phyloP scores from a whole-genome alignment of 1,140 invertebrate species.

The Macrobrachium rosenbergii region DNA sequence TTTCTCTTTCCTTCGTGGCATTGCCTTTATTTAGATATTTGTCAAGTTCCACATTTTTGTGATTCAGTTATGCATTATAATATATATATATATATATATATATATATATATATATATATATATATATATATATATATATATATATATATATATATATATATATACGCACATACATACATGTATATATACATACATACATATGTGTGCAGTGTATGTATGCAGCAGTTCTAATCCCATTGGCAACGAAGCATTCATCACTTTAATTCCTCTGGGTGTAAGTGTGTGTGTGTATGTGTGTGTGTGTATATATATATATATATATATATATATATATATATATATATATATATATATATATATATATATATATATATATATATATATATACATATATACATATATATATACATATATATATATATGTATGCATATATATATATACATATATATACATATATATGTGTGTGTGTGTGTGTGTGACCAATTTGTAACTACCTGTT shows the following conservation, averaged over 20 bases:
- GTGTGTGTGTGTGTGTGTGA: background rate
- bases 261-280: no score
- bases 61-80: no score
- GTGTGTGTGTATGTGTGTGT: no score
- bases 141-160: background rate
- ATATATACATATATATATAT: background rate
- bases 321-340: no score
- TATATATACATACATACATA: slow-evolving; percentile 5
- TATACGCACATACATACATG: background rate
- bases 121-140: slow-evolving; percentile 8
- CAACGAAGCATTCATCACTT: no score
- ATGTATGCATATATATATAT: background rate
- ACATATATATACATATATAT: slow-evolving; percentile 5
- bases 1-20: no score
- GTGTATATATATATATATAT: no score
- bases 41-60: no score
- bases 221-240: no score
- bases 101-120: slow-evolving; percentile 14
- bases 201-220: background rate
- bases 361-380: background rate
- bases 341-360: no score
- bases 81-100: slow-evolving; percentile 8
- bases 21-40: no score
- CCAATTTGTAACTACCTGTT: background rate
- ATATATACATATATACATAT: slow-evolving; percentile 6